These are phyloP conservation scores for Pogoniulus pusillus DNA, from an alignment of 2,797 vertebrate genomes.

Conservation along the genomic window DNA sequence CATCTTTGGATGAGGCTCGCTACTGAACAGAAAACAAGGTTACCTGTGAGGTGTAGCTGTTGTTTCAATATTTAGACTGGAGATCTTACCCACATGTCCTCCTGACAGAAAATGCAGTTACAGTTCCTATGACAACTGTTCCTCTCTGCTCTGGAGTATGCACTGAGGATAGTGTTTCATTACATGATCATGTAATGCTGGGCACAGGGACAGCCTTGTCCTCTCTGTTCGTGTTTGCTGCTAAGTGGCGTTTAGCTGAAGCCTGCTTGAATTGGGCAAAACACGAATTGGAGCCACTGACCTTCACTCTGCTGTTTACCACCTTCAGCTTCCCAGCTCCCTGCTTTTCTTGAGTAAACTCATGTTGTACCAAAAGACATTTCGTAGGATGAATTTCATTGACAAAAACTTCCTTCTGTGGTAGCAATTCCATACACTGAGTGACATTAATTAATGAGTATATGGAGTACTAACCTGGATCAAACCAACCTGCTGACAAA, in stretches of 20 bases:
- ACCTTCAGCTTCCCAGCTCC: not conserved
- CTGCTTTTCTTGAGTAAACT: not conserved
- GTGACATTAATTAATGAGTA: not conserved
- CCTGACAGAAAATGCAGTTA: not conserved
- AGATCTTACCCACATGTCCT: not conserved
- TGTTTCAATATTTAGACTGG: slow-evolving; percentile 20
- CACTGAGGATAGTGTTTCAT: not conserved
- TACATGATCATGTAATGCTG: not conserved
- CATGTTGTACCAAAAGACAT: not conserved
- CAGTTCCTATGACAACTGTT: slow-evolving; percentile 69
- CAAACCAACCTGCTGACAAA: not conserved
- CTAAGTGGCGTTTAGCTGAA: slow-evolving; percentile 38
- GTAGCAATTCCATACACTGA: not conserved
- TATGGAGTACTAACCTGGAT: not conserved
- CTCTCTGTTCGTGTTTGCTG: not conserved
- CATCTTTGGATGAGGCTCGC: not conserved
- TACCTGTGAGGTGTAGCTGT: slow-evolving; percentile 2
- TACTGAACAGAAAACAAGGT: slow-evolving; percentile 1
- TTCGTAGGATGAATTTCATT: not conserved
- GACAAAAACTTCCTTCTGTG: not conserved
- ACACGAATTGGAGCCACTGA: not conserved
- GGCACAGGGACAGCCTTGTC: slow-evolving; percentile 35
- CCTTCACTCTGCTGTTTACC: not conserved
- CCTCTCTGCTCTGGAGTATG: not conserved
- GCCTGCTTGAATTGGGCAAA: not conserved